Percentiles rank a stretch among this genome's conserved stretches.
These are phyloP conservation scores for Nasua narica DNA, from an alignment of 2,797 vertebrate genomes.

Conservation along the genomic window DNA sequence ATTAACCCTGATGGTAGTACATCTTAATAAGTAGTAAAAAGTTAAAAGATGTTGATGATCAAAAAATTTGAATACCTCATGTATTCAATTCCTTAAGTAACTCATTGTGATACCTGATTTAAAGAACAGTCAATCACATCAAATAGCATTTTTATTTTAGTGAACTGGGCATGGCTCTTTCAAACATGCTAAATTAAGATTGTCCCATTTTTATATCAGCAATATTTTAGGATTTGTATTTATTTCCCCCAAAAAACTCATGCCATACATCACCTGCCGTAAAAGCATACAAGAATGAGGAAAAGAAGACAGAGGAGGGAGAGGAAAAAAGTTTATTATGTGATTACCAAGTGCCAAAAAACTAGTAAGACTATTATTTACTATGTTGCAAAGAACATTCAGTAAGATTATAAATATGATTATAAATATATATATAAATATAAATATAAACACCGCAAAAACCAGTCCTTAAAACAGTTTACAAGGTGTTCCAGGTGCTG, in stretches of 20 bases:
- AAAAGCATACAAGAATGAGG: background rate
- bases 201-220: background rate
- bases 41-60: constrained; percentile 8
- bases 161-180: background rate
- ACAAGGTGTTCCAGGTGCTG: background rate
- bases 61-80: background rate
- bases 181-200: background rate
- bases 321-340: background rate
- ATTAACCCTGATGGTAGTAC: background rate
- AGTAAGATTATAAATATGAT: background rate
- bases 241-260: background rate
- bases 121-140: background rate
- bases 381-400: background rate
- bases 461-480: background rate
- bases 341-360: background rate
- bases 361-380: background rate
- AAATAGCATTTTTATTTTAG: background rate
- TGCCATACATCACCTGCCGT: background rate
- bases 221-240: background rate
- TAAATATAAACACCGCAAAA: background rate
- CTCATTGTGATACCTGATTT: background rate
- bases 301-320: background rate
- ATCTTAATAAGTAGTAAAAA: background rate
- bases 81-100: background rate
- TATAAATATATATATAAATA: too few species aligned